Evolutionary conservation across 2,888 invertebrate genomes (phyloP).

Genomic region (Clistopyga incitator): DNA sequence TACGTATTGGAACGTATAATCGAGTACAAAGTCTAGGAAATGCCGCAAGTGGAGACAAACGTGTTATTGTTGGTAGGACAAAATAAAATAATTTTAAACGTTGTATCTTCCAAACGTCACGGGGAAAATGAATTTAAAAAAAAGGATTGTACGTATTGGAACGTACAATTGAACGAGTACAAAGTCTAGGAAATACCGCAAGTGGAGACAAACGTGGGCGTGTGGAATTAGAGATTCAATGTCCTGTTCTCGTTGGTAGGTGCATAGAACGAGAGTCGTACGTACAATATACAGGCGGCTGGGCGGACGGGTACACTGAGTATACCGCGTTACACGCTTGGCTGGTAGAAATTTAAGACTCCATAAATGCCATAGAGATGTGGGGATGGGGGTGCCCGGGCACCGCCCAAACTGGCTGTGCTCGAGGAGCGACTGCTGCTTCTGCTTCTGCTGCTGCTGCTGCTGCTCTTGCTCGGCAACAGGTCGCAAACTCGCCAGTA

Average conservation of each 20-base stretch:
- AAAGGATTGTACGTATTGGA: not conserved
- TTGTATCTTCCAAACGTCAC: too few species aligned
- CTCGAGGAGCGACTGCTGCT: conserved; percentile 49
- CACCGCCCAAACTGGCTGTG: conserved; percentile 47
- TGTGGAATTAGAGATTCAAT: conserved; percentile 51
- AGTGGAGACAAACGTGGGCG: conserved; percentile 31
- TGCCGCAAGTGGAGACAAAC: conserved; percentile 4
- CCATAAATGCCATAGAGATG: conserved; percentile 76
- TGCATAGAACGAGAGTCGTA: conserved; percentile 28
- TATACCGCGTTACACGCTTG: conserved; percentile 61
- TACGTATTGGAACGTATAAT: not conserved
- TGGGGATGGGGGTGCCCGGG: conserved; percentile 14
- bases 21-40: not conserved
- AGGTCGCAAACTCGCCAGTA: conserved; percentile 76
- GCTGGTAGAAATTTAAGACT: conserved; percentile 76
- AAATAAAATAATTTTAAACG: too few species aligned
- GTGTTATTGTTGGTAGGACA: too few species aligned
- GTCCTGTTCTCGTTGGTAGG: conserved; percentile 40
- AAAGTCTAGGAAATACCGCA: not conserved
- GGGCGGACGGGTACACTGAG: conserved; percentile 48
- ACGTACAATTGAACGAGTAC: not conserved
- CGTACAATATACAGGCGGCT: conserved; percentile 31
- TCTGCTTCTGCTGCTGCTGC: conserved; percentile 58
- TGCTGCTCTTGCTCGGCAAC: conserved; percentile 72
- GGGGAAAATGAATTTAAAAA: not conserved